phyloP scores from a whole-genome alignment of 30 jellyfish, hydroid and myxozoan species.

The Cassiopea xamachana region DNA sequence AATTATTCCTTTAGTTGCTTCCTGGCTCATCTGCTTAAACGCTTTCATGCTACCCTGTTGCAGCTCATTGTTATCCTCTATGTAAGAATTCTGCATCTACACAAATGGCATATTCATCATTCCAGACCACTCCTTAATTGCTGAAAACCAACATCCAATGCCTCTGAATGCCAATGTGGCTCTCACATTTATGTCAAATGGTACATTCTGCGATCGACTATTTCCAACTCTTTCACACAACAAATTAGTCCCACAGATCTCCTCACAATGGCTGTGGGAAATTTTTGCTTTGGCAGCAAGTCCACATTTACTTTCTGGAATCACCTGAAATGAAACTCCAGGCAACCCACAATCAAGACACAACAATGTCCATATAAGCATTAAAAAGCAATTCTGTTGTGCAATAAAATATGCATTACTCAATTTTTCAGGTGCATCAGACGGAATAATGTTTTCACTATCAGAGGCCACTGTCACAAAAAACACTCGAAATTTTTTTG shows the following conservation, averaged over 20 bases:
- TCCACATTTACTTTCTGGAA: neutral
- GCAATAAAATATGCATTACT: neutral
- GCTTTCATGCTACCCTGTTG: conserved; percentile 1
- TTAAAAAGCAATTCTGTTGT: neutral
- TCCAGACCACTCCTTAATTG: neutral
- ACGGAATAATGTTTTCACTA: neutral
- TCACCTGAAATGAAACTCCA: neutral
- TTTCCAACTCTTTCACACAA: neutral
- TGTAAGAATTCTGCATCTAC: neutral
- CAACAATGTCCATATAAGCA: neutral
- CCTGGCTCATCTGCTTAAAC: neutral
- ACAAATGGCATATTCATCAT: conserved; percentile 13
- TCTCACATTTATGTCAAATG: neutral
- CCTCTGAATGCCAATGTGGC: conserved; percentile 21
- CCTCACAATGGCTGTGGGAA: neutral
- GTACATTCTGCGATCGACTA: neutral
- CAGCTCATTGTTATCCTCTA: neutral
- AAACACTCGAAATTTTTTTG: neutral
- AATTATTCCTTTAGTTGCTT: no score
- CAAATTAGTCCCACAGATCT: neutral
- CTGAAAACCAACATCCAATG: conserved; percentile 18
- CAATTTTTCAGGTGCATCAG: neutral
- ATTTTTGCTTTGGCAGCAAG: neutral
- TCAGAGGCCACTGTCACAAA: neutral
- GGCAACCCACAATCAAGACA: neutral